These are phyloP conservation scores for Steinernema khuongi DNA, from an alignment of 1,140 invertebrate genomes.

Conservation along the genomic window DNA sequence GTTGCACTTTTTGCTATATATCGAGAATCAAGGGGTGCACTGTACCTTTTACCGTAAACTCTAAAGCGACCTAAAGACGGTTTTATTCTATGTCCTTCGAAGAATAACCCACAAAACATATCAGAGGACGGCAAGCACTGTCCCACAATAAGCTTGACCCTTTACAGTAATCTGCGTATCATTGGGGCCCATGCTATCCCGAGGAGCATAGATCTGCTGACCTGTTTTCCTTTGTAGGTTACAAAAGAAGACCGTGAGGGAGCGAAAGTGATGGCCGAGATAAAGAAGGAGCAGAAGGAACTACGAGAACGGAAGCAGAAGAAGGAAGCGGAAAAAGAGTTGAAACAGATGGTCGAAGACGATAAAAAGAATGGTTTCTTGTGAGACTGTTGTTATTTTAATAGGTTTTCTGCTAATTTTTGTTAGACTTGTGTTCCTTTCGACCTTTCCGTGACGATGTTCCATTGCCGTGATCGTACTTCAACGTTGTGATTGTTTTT, in stretches of 20 bases:
- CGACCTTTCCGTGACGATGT: not conserved
- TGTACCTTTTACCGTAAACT: not conserved
- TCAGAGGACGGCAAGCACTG: no score
- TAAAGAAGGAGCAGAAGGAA: constrained; percentile 27
- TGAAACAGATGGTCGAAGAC: constrained; percentile 25
- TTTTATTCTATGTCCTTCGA: not conserved
- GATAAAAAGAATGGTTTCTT: constrained; percentile 12
- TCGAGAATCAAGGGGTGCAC: no score
- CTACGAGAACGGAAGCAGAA: constrained; percentile 22
- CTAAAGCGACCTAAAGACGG: not conserved
- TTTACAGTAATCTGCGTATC: no score
- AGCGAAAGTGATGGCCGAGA: constrained; percentile 24
- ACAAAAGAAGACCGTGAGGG: constrained; percentile 34
- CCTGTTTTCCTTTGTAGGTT: constrained; percentile 24
- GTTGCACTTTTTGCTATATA: not conserved
- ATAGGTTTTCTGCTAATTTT: not conserved
- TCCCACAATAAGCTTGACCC: no score
- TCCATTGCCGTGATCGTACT: not conserved
- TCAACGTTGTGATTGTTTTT: not conserved
- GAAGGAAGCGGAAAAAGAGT: constrained; percentile 13
- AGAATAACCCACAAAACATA: not conserved
- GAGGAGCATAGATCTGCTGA: not conserved
- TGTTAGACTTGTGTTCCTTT: not conserved
- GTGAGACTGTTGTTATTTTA: not conserved
- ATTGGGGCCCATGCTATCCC: no score